Evolutionary conservation across 2,797 vertebrate genomes (phyloP), one percentile per base, ranked within the genome.

Genomic region (Oryzias dopingdopingensis): DNA sequence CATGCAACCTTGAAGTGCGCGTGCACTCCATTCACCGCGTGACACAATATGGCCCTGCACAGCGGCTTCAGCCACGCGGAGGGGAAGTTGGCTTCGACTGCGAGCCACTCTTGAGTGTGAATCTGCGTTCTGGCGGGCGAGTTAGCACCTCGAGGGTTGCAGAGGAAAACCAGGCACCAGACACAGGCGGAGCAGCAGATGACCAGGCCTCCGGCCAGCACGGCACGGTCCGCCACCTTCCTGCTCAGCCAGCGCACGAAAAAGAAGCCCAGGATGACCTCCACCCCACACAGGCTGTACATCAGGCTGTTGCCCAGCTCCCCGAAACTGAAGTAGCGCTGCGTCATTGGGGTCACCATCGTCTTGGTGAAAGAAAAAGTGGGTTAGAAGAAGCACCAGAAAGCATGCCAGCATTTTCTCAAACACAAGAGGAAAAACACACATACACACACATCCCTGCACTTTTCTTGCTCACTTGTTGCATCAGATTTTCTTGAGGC

Each of bases 221-320:
- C 84, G 3, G 76, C 85, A 0, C 93, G 93, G 73, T 95, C 94
- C 5, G 87, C 84, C 77, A 91, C 85, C 60, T 77, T 87, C n/a
- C 67, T 49, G 75, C 93, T 94, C 74, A 95, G 89, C 89, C 90
- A 89, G 72, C 91, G 93, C 55, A 95, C 92, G 5, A 93, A 86
- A 76, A 94, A 90, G 84, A 95, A 95, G 57, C 93, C 92, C 65
- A 83, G 69, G 76, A 95, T 93, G 82, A 94, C 93, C 92, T 95
- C 93, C 74, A 94, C 87, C 4, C 94, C 93, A n/a, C 93, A 94
- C 74, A 94, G 80, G 74, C 92, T 88, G 88, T 95, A 95, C 91
- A 95, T 93, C 79, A 93, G 83, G 55, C 93, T 94, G 88, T 95
- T 95, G 56, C 92, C 92, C 80, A 94, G 87, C 83, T 95, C 94